Evolutionary conservation across 1,140 invertebrate genomes (phyloP), one percentile per base, ranked within the genome.

Genomic region (Drosophila lacteicornis): DNA sequence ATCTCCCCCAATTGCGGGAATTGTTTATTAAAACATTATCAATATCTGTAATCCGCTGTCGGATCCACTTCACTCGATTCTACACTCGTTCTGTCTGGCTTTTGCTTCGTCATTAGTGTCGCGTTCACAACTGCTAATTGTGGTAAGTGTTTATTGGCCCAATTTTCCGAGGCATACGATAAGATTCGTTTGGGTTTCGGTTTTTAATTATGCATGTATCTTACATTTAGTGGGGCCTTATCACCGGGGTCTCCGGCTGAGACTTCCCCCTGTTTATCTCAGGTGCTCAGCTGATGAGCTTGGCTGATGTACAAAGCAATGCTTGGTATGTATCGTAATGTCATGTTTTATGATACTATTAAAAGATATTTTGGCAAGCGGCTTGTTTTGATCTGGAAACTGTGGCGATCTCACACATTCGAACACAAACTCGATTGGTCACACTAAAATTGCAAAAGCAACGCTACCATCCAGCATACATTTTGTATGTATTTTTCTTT

Each of bases 121-220:
- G 42, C 55, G 55, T 78, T 51, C 58, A 69, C 75, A 78, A 69
- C 50, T 45, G 57, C 74, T 77, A 77, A 77, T 77, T 77, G 75
- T 78, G 50, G 75, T 77, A 68, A 77, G 75, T 78, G 75, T 77
- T 78, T 78, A 75, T 70, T 69, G 63, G 75, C 65, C 75, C 74
- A 78, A 69, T 78, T 78, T 69, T 78, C 55, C 74, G 33, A 15
- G 36, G 55, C 9, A 53, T 45, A 17, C 17, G 76, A 79, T 79
- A 79, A 79, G 75, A 79, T 71, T 63, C 25, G 68, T 22, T 4
- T 38, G 38, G 30, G 68, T 73, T 63, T 56, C 56, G 9, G 9
- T 51, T 57, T 79, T 79, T 79, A 79, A 79, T 79, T 79, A 79
- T 78, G 50, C 65, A 77, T 78, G 75, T 78, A 60, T 56, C 68